These are phyloP conservation scores for Nibea albiflora DNA, from an alignment of 2,113 vertebrate species.

Conservation along the genomic window DNA sequence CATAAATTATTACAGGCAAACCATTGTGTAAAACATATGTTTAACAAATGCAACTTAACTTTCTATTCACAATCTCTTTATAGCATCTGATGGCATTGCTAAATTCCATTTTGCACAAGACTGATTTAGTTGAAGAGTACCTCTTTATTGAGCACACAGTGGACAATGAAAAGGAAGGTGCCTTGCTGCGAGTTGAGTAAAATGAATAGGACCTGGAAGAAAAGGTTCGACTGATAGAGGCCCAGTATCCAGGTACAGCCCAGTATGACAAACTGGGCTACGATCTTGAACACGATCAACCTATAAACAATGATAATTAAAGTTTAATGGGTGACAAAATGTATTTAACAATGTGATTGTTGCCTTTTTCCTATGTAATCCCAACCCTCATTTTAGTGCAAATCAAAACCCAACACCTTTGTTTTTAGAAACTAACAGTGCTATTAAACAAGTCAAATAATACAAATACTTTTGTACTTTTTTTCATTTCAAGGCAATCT, in stretches of 20 bases:
- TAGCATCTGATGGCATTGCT: not conserved
- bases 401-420: too few relatives aligned
- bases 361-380: too few relatives aligned
- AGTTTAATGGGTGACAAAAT: not conserved
- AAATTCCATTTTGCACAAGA: too few relatives aligned
- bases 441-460: not conserved
- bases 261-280: slow-evolving; percentile 81
- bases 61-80: not conserved
- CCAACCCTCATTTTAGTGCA: too few relatives aligned
- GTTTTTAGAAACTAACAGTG: too few relatives aligned
- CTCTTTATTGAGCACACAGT: slow-evolving; percentile 83
- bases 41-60: not conserved
- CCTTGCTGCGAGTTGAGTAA: slow-evolving; percentile 82
- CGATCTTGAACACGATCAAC: slow-evolving; percentile 76
- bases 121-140: slow-evolving; percentile 35
- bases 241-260: slow-evolving; percentile 80
- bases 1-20: not conserved
- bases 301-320: slow-evolving; percentile 34
- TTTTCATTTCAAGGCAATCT: not conserved
- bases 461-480: not conserved
- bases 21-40: not conserved
- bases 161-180: slow-evolving; percentile 80
- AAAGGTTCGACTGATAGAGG: slow-evolving; percentile 68
- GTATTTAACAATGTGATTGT: too few relatives aligned
- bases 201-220: slow-evolving; percentile 72